Percentiles rank a stretch among this genome's conserved stretches.
Conservation (phyloP, 2,797 vertebrate species). For the Chaenodraco wilsoni region DNA sequence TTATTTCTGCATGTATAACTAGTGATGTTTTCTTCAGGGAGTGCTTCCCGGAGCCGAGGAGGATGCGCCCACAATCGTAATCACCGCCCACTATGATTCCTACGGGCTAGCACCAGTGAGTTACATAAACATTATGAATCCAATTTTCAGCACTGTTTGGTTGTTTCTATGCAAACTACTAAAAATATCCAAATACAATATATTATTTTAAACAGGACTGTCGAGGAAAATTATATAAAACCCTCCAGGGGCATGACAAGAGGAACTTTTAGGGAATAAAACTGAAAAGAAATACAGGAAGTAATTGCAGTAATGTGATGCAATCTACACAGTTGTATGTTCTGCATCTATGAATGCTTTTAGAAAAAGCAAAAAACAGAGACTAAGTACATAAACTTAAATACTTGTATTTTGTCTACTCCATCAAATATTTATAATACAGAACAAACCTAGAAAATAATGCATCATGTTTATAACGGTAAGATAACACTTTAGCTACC, state of each 20-base stretch:
- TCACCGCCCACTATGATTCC: conserved; percentile 87
- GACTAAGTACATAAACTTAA: too few species aligned
- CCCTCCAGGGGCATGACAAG: too few species aligned
- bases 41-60: conserved; percentile 80
- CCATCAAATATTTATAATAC: too few species aligned
- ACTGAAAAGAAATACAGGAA: neutral
- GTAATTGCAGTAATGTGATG: neutral
- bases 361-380: neutral
- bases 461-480: too few species aligned
- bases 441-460: too few species aligned
- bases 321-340: neutral
- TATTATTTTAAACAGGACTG: too few species aligned
- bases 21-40: conserved; percentile 75
- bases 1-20: neutral
- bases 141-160: neutral
- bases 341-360: neutral
- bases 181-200: too few species aligned
- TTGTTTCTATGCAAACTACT: too few species aligned
- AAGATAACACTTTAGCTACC: too few species aligned
- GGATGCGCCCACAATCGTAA: conserved; percentile 83
- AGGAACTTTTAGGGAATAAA: too few species aligned
- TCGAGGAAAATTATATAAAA: too few species aligned
- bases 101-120: conserved; percentile 86
- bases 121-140: conserved; percentile 1
- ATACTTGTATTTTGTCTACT: too few species aligned